These are phyloP conservation scores for Papilio xuthus DNA, from an alignment of 1,140 invertebrate genomes.

Conservation along the genomic window DNA sequence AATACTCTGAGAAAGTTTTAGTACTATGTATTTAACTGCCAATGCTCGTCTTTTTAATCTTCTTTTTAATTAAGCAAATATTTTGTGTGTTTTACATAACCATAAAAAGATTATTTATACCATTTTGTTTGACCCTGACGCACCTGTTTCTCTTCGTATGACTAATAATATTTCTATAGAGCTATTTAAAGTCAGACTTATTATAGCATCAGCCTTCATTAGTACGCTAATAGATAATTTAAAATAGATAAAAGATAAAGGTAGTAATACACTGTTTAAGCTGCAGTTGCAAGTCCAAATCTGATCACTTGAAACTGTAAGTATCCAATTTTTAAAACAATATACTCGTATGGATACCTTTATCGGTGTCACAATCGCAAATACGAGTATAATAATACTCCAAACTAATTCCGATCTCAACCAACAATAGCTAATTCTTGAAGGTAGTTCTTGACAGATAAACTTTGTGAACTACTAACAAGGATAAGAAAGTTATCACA, in stretches of 20 bases:
- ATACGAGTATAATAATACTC: no score
- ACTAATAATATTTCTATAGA: background rate
- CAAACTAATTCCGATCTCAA: background rate
- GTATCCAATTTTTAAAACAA: no score
- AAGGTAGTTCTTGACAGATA: conserved; percentile 21
- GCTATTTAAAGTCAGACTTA: background rate
- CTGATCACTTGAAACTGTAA: background rate
- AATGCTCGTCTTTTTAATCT: no score
- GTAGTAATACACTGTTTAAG: background rate
- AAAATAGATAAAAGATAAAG: background rate
- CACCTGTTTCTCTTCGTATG: background rate
- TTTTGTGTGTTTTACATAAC: no score
- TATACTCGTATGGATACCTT: no score
- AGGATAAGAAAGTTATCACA: background rate
- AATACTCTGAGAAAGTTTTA: no score
- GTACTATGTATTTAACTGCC: no score
- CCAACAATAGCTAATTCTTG: background rate
- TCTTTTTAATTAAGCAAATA: no score
- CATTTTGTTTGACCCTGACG: background rate
- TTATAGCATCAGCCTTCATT: background rate
- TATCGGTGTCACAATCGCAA: no score
- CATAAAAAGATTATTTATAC: no score
- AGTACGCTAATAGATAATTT: background rate
- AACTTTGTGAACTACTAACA: conserved; percentile 9
- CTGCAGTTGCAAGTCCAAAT: background rate